Percentiles rank a stretch among this genome's conserved stretches.
These are phyloP conservation scores for Verasper variegatus DNA, from an alignment of 2,113 vertebrate species.

Conservation along the genomic window DNA sequence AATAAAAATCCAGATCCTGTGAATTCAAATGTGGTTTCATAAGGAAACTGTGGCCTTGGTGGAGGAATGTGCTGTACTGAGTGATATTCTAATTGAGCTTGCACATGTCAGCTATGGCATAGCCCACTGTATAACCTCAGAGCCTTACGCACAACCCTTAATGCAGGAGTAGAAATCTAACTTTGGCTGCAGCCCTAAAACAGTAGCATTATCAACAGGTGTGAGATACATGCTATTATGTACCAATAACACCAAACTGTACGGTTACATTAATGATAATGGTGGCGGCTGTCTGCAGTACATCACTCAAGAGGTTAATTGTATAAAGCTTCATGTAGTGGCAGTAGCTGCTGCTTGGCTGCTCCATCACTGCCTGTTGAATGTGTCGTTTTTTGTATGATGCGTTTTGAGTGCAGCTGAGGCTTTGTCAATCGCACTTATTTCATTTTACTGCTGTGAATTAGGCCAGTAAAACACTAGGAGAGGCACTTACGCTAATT, in stretches of 20 bases:
- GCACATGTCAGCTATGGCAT: too few relatives aligned
- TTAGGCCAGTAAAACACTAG: slow-evolving; percentile 64
- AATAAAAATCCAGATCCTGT: too few relatives aligned
- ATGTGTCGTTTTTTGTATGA: slow-evolving; percentile 40
- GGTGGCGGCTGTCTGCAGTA: slow-evolving; percentile 1
- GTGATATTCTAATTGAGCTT: too few relatives aligned
- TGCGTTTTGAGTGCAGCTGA: slow-evolving; percentile 44
- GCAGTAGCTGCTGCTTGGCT: slow-evolving; percentile 6
- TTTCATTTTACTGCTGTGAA: slow-evolving; percentile 59
- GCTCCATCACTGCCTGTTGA: slow-evolving; percentile 22
- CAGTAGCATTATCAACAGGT: neutral
- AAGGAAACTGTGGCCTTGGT: too few relatives aligned
- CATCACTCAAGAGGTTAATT: slow-evolving; percentile 19
- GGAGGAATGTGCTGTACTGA: too few relatives aligned
- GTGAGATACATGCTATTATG: neutral
- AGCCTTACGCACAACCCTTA: neutral
- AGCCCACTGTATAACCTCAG: too few relatives aligned
- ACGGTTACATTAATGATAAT: slow-evolving; percentile 8
- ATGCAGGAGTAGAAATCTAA: neutral
- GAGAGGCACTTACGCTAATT: slow-evolving; percentile 72
- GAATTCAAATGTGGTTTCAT: too few relatives aligned
- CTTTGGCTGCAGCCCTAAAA: neutral
- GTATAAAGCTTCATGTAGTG: slow-evolving; percentile 1
- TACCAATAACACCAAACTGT: slow-evolving; percentile 1
- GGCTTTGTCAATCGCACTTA: slow-evolving; percentile 46